Evolutionary conservation across 2,888 invertebrate genomes (phyloP), one percentile per base, ranked within the genome.

Genomic region (Plusia festucae): DNA sequence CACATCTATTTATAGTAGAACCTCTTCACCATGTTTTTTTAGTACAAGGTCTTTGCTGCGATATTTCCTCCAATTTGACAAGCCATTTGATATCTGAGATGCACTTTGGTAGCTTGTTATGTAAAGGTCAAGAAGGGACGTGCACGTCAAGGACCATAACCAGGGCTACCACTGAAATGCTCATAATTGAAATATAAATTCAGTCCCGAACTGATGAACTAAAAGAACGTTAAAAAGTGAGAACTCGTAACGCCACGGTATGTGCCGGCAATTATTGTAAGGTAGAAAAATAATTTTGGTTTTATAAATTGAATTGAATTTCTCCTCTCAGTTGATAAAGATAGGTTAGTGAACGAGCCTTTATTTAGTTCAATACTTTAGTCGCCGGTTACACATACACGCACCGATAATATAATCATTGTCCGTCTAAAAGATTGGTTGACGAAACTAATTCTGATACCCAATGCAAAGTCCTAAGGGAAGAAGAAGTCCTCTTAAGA

Each of bases 1-100:
- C 40, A 27, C 11, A 56, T 67, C 79, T 76, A 81, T 81, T 72
- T 79, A 76, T 76, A 68, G 62, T 18, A 5, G 49, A 52, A 20
- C 32, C 53, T 57, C 60, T 54, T 20, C 30, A 32, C 53, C 11
- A 7, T 49, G 22, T 81, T 79, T 79, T 76, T 79, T 76, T 73
- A 76, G 73, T 30, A 74, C 67, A 81, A 68, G 66, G 65, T 67
- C 60, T 30, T 62, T 66, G 51, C 30, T 51, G 15, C 15, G 44
- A 64, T 81, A 63, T 66, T 65, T 73, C 53, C 34, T 53, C 22
- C 8, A 30, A 16, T 15, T 18, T 53, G 59, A 34, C 46, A 54
- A 13, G 24, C 53, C 60, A 73, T 73, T 67, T 73, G 57, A 60
- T 54, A 66, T 60, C 1, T 52, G 78, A 67, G 61, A 44, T 30